Evolutionary conservation across 2,113 vertebrate species (phyloP), one percentile per base, ranked within the genome.

Genomic region (Rhinolophus sinicus): DNA sequence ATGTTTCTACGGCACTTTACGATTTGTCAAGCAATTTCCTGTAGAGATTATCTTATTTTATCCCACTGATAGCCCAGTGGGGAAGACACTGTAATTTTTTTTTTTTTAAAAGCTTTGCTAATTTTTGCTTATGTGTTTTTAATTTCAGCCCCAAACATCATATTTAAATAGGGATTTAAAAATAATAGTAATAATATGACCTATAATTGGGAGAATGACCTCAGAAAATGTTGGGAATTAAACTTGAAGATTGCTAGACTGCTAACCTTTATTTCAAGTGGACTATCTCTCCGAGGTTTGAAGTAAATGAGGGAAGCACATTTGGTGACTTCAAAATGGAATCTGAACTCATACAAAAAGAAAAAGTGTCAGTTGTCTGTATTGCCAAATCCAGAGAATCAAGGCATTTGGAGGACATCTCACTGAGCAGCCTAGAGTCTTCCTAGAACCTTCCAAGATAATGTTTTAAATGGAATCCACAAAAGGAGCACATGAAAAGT

Each of bases 21-120:
- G 69, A 83, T 86, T 78, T 86, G 52, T 77, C 65, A 65, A 95
- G 93, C 40, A 70, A 77, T 72, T 94, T 94, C 83, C 75, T 86
- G 47, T 92, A 50, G 69, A 77, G 69, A 77, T 72, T 86, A 72
- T 50, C 77, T 95, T 94, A 88, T 90, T 96, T 95, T 81, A 60
- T 73, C 33, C 58, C 77, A 80, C 65, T 35, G 22, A 54, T 22
- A 35, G 89, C 22, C 47, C 82, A 67, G 64, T 78, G 86, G 70
- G 92, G 50, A 96, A 72, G 88, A 52, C 11, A 60, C 69, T 84
- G 28, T 89, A 72, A 94, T 88, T 96, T 86, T 83, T 80, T 86
- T 83, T 80, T 81, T 83, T 12, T 26, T 19, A 24, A 14, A 62
- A 86, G 3, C 56, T 73, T 89, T 91, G 67, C 70, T 92, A 52